Percentiles rank a stretch among this genome's conserved stretches.
Conservation (phyloP, 2,888 invertebrate species). For the Scaptodrosophila latifasciaeformis region DNA sequence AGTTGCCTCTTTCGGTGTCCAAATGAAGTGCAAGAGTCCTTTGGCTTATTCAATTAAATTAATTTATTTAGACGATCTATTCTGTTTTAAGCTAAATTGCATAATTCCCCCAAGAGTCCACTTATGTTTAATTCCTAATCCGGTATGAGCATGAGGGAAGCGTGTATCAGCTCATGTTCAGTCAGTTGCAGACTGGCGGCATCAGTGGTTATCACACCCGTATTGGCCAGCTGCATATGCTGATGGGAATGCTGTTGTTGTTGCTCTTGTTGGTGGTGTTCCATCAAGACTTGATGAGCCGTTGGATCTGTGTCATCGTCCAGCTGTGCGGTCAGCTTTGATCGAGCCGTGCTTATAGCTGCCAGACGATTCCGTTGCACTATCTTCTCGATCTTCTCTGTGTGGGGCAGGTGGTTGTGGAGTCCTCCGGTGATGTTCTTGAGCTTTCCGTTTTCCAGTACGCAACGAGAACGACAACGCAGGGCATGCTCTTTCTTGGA, state of each 20-base stretch:
- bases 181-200: conserved; percentile 42
- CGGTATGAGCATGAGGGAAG: conserved; percentile 58
- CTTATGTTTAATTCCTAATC: conserved; percentile 30
- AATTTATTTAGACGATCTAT: conserved; percentile 18
- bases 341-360: conserved; percentile 29
- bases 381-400: conserved; percentile 74
- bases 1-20: too few relatives aligned
- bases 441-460: conserved; percentile 72
- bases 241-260: conserved; percentile 27
- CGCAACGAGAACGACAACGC: conserved; percentile 74
- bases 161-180: conserved; percentile 58
- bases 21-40: neutral
- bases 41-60: neutral
- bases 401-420: conserved; percentile 75
- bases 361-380: conserved; percentile 69
- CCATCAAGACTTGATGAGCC: conserved; percentile 14
- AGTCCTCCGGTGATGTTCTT: conserved; percentile 72
- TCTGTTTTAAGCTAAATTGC: conserved; percentile 45
- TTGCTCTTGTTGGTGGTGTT: conserved; percentile 23
- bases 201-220: conserved; percentile 19
- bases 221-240: conserved; percentile 15
- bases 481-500: conserved; percentile 72
- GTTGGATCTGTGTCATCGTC: conserved; percentile 8
- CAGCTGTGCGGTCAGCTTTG: conserved; percentile 33
- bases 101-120: conserved; percentile 24